Percentiles rank a stretch among this genome's conserved stretches.
phyloP scores from a whole-genome alignment of 2,888 invertebrate genomes.

The Rambutsinella grinnellia region DNA sequence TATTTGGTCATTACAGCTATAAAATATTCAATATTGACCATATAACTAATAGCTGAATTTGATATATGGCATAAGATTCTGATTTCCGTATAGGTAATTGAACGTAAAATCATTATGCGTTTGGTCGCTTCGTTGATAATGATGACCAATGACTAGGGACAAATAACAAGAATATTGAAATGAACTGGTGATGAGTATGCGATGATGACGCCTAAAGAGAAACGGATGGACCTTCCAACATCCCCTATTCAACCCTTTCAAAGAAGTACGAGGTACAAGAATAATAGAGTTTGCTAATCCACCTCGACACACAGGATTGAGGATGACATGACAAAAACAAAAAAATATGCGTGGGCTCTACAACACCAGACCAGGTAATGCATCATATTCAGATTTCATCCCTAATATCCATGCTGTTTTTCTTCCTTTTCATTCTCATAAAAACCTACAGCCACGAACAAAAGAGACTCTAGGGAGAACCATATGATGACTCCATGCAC shows the following conservation, averaged over 20 bases:
- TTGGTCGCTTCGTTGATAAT: background rate
- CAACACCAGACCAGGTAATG: background rate
- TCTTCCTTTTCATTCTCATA: background rate
- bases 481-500: background rate
- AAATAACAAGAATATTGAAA: background rate
- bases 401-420: background rate
- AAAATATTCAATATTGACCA: background rate
- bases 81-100: background rate
- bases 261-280: background rate
- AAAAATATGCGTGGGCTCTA: background rate
- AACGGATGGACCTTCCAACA: background rate
- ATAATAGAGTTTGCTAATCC: background rate
- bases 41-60: background rate
- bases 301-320: background rate
- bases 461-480: background rate
- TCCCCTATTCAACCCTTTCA: background rate
- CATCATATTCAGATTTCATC: background rate
- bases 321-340: background rate
- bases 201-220: background rate
- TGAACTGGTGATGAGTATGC: background rate
- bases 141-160: background rate
- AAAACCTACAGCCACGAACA: background rate
- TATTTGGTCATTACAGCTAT: background rate
- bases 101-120: background rate
- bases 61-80: background rate